Base-by-base conservation (phyloP, 2,888 invertebrate genomes). In the Agonopterix arenella region DNA sequence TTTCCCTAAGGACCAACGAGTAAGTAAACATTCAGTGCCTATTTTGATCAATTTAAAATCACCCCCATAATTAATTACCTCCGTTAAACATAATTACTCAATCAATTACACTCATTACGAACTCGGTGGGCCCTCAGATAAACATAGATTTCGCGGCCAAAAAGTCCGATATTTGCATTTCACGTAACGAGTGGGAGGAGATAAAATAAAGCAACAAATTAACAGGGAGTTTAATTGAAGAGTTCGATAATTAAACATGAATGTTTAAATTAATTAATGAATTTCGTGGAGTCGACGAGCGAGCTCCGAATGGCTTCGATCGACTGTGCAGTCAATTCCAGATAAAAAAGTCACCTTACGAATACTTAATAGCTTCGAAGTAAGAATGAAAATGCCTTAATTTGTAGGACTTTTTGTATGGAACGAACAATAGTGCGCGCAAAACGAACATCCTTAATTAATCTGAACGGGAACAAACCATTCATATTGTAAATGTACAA, bases 261-360 rank as follows among this genome's bases (percentile, higher is more conserved):
- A 83, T 85, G 80, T 85, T 85, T 80, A 83, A 85, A 84, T 84
- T 82, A 81, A 84, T 84, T 81, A 84, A 76, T 74, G 80, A 77
- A 82, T 73, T 80, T 80, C 74, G 76, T 68, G 69, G 76, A 78
- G 79, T 73, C 69, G 69, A 66, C 36, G 36, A 46, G 46, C 38
- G 37, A 38, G 62, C 57, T 28, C 7, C 5, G 28, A 28, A 28
- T 7, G 28, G 28, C 28, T 28, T 28, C 56, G 59, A 60, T 56
- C 48, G 28, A 5, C 8, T 10, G 40, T 40, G 40, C 8, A 40
- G 40, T 40, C 28, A 28, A 28, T 28, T 28, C 28, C 28, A 28
- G 28, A 28, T 28, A 28, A 28, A 28, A 28, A 28, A 28, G 28
- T 28, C 28, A 28, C 28, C 7, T 28, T 5, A 28, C 28, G 1